Percentiles rank a stretch among this genome's conserved stretches.
phyloP scores from a whole-genome alignment of 2,797 vertebrate species.

The Mus spretus region DNA sequence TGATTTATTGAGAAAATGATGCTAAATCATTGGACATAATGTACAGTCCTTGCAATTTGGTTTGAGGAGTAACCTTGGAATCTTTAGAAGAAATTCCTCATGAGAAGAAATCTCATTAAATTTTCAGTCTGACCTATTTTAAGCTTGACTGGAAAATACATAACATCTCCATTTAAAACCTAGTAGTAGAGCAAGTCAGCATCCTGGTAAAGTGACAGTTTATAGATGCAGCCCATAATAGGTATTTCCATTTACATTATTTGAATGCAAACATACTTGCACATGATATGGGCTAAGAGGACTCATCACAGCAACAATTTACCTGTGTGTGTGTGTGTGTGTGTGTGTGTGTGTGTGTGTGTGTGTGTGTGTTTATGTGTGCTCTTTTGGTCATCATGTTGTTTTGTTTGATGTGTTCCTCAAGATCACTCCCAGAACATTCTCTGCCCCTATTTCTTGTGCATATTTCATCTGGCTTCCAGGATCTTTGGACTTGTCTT shows the following conservation, averaged over 20 bases:
- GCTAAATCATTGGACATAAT: constrained; percentile 12
- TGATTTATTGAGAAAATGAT: constrained; percentile 58
- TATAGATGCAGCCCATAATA: not conserved
- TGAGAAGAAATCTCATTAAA: constrained; percentile 77
- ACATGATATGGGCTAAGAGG: not conserved
- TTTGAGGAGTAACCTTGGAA: constrained; percentile 54
- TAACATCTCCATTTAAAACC: constrained; percentile 67
- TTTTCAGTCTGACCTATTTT: constrained; percentile 74
- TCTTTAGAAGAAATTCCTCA: constrained; percentile 49
- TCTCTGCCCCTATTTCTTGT: not conserved
- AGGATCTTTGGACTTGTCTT: constrained; percentile 23
- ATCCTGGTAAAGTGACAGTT: constrained; percentile 35
- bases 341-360: no score
- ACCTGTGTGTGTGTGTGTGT: not conserved
- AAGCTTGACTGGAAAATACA: constrained; percentile 74
- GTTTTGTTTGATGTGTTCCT: not conserved
- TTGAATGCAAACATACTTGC: not conserved
- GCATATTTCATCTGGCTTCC: not conserved
- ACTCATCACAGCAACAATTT: not conserved
- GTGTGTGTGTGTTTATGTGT: not conserved
- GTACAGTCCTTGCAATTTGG: not conserved
- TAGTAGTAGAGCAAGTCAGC: constrained; percentile 51
- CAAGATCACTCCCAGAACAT: not conserved
- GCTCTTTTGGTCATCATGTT: not conserved
- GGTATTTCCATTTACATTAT: not conserved